These are phyloP conservation scores for Pseudopipra pipra DNA, from an alignment of 2,113 vertebrate genomes.

Conservation along the genomic window DNA sequence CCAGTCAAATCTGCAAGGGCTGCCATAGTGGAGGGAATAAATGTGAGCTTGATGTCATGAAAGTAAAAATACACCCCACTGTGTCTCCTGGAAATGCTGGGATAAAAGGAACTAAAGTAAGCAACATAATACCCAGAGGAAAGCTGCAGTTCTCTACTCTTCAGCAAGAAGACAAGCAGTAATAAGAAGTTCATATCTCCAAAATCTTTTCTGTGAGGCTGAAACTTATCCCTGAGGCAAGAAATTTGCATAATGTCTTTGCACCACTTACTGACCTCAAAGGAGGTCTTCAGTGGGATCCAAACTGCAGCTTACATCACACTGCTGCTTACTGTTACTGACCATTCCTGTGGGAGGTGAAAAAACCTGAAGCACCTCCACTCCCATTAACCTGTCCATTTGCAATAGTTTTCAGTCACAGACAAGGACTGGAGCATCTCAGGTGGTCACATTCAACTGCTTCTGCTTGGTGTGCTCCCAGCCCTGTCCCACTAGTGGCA, in stretches of 20 bases:
- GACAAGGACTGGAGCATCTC: background rate
- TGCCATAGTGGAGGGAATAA: background rate
- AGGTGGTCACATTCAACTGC: accelerated
- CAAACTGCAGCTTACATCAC: background rate
- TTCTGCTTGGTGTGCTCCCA: accelerated
- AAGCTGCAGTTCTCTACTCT: background rate
- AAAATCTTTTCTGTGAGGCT: background rate
- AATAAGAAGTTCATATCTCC: background rate
- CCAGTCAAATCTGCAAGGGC: background rate
- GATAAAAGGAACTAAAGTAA: background rate
- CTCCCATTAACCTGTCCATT: background rate
- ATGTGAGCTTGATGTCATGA: background rate
- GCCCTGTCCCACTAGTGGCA: background rate
- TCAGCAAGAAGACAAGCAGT: background rate
- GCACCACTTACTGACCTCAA: background rate
- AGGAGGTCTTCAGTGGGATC: background rate
- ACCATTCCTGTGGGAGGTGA: accelerated
- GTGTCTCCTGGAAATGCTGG: background rate
- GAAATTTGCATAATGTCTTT: background rate
- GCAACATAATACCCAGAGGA: background rate
- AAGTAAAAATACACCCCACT: background rate
- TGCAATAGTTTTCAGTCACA: background rate
- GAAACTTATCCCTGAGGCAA: background rate
- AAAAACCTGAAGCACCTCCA: background rate
- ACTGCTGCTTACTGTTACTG: background rate